Evolutionary conservation across 2,797 vertebrate genomes (phyloP).

Genomic region (Diplodus sargus): DNA sequence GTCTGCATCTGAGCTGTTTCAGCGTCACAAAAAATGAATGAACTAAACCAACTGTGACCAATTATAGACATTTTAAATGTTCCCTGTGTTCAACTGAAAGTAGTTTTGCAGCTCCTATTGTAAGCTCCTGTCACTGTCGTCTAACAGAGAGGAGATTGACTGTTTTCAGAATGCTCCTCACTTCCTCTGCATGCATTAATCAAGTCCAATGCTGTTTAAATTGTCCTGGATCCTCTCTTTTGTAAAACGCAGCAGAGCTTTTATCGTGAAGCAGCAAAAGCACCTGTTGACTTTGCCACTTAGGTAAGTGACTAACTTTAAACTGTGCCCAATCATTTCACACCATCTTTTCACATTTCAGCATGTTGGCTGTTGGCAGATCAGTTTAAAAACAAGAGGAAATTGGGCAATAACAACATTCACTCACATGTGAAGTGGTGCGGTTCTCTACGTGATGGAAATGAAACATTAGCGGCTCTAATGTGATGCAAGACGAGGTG

Average conservation of each 20-base stretch:
- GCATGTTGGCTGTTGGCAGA: neutral
- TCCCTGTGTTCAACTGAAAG: slow-evolving; percentile 25
- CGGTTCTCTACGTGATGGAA: neutral
- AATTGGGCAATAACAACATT: neutral
- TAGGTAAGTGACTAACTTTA: neutral
- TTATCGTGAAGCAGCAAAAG: slow-evolving; percentile 3
- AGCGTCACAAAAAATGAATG: slow-evolving; percentile 29
- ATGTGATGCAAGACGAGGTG: neutral
- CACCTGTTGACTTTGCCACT: slow-evolving; percentile 5
- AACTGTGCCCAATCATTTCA: neutral
- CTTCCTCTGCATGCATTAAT: neutral
- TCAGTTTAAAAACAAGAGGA: neutral
- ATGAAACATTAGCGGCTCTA: slow-evolving; percentile 2
- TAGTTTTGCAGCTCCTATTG: neutral
- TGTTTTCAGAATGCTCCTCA: neutral
- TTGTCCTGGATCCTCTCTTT: neutral
- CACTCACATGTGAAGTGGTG: neutral
- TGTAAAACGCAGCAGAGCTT: neutral
- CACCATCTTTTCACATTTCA: neutral
- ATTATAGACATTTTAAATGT: slow-evolving; percentile 21
- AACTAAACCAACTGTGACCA: slow-evolving; percentile 1
- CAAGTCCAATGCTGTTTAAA: neutral
- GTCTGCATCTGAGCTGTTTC: slow-evolving; percentile 16
- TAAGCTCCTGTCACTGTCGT: neutral
- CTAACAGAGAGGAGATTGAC: neutral